Evolutionary conservation across 2,113 vertebrate species (phyloP), one percentile per base, ranked within the genome.

Genomic region (Antechinus flavipes): DNA sequence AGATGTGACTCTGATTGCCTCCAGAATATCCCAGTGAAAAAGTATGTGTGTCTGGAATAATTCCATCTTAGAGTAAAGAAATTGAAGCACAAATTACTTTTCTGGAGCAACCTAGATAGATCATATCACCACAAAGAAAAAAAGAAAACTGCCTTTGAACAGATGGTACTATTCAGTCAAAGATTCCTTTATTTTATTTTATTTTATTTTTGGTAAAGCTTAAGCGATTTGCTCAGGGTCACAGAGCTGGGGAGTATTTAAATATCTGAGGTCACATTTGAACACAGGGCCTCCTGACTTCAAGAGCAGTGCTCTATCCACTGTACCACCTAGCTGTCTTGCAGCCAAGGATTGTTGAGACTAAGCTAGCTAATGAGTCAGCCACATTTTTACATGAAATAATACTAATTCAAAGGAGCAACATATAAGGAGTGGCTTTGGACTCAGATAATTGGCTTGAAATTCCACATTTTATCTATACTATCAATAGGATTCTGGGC

Each of bases 1-100:
- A 61, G 25, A 68, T 54, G 96, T 16, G 54, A 90, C 54, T 3
- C 22, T 76, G 93, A 92, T 53, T 46, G 26, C 89, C 25, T 93
- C n/a, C 35, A 52, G 49, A 93, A 92, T 61, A 7, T 94, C 16
- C 27, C 84, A 84, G 91, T 42, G 9, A 95, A 55, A 58, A 90
- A 96, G 10, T 2, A 91, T 89, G 93, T 95, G 19, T 84, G n/a
- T 84, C 19, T 84, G n/a, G 0, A 91, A 91, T 93, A 52, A 24
- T 96, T 96, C 50, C 91, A 54, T 27, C 50, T 95, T 89, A 50
- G 52, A 91, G 52, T 58, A 89, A 68, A 42, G 16, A 84, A 90
- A 89, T 10, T 22, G 3, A 46, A 19, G 19, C 55, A 89, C 42
- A 84, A 58, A 30, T 47, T 24, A 95, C 94, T 92, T 54, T 84